phyloP scores from a whole-genome alignment of 2,797 vertebrate genomes.

The Mormyrus proboscirostris region DNA sequence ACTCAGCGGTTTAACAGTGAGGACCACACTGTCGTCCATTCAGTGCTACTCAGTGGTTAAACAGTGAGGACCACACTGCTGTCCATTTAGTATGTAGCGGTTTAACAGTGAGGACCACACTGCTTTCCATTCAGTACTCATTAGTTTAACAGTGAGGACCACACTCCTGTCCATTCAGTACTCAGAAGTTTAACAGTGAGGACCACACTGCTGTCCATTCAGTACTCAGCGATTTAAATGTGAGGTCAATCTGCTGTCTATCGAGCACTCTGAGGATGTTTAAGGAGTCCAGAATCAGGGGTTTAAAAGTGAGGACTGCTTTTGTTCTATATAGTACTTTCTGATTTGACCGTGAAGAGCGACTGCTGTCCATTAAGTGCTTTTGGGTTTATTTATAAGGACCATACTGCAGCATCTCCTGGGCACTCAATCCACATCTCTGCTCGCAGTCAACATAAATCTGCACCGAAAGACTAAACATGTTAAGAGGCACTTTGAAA shows the following conservation, averaged over 20 bases:
- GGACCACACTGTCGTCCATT: background rate
- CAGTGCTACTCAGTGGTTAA: background rate
- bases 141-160: background rate
- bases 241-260: background rate
- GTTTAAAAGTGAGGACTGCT: background rate
- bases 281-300: background rate
- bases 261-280: background rate
- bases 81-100: background rate
- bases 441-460: background rate
- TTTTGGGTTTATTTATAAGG: background rate
- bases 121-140: background rate
- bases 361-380: background rate
- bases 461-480: background rate
- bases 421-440: background rate
- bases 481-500: background rate
- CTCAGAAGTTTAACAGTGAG: background rate
- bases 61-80: background rate
- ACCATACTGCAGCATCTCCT: background rate
- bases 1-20: background rate
- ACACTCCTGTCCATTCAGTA: background rate
- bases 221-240: background rate
- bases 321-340: background rate
- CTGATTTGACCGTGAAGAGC: background rate
- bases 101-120: background rate
- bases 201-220: background rate